Evolutionary conservation across 2,888 invertebrate genomes (phyloP).

Genomic region (Orchestes rusci): DNA sequence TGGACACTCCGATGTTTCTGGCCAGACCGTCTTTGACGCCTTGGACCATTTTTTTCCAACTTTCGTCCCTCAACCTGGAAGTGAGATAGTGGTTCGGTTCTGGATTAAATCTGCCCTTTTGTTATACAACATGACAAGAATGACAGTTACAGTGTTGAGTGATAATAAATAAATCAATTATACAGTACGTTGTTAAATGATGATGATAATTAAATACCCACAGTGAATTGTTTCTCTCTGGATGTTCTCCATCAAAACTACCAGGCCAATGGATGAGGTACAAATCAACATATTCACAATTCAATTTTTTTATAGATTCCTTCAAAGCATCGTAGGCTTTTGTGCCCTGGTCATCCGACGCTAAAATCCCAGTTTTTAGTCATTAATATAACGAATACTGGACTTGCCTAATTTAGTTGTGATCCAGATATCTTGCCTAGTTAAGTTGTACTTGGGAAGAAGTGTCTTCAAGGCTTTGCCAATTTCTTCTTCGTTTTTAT

Average conservation of each 20-base stretch:
- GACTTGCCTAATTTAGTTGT: slow-evolving; percentile 69
- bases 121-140: too few relatives aligned
- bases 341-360: slow-evolving; percentile 53
- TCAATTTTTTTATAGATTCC: slow-evolving; percentile 55
- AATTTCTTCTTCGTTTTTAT: slow-evolving; percentile 66
- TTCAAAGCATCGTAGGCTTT: slow-evolving; percentile 47
- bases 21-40: slow-evolving; percentile 55
- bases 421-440: slow-evolving; percentile 67
- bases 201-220: background rate
- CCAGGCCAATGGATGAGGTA: slow-evolving; percentile 82
- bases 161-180: too few relatives aligned
- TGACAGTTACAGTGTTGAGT: too few relatives aligned
- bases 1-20: slow-evolving; percentile 73
- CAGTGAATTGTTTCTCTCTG: slow-evolving; percentile 40
- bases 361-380: too few relatives aligned
- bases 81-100: too few relatives aligned
- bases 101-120: too few relatives aligned
- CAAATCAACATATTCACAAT: slow-evolving; percentile 64
- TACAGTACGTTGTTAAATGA: too few relatives aligned
- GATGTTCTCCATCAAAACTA: slow-evolving; percentile 46
- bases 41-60: slow-evolving; percentile 62
- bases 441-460: slow-evolving; percentile 60
- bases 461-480: slow-evolving; percentile 56
- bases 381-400: too few relatives aligned
- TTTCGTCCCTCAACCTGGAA: slow-evolving; percentile 46